Base-by-base conservation (phyloP, 2,797 vertebrate species). In the Dallia pectoralis region DNA sequence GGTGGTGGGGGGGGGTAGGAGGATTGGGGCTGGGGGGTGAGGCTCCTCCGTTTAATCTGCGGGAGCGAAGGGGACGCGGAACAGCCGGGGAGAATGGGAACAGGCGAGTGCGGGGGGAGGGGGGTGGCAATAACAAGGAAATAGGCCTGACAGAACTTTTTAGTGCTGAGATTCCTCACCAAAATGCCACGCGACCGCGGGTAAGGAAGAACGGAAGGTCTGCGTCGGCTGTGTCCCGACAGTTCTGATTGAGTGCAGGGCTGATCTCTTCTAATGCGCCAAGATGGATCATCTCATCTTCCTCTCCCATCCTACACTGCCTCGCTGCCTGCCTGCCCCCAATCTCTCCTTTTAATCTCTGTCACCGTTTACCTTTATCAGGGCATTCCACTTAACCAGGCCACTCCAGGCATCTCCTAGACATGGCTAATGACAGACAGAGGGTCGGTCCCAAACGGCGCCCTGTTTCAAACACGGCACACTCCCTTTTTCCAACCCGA, bases 81-180 rank as follows among this genome's bases (percentile, higher is more conserved):
- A 29, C 36, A 66, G 69, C 53, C 61, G 56, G 64, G 64, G 30
- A 67, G 63, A 53, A 27, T 25, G 48, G 59, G 53, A 30, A 18
- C 2, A 56, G 15, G 18, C 68, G 44, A 74, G 76, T 40, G 40
- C 71, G 72, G 77, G 71, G 18, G 75, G 49, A 47, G 15, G 32
- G 79, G 77, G 87, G 84, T 86, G 95, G 94, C 96, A 96, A 97
- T 97, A 97, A 98, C 95, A 95, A 95, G 96, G 95, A 98, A 98
- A 98, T 96, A 95, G 96, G 95, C 93, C 96, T 98, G 97, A 98
- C 97, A 98, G 95, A 96, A 98, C 96, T 96, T 97, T 96, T 98
- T 97, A 98, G 96, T 88, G 83, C 85, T 88, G 92, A 96, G 95
- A 98, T 97, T 96, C 95, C 93, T 97, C 96, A 97, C 95, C 92